These are phyloP conservation scores for Parnassius apollo DNA, from an alignment of 2,888 invertebrate species.

Conservation along the genomic window DNA sequence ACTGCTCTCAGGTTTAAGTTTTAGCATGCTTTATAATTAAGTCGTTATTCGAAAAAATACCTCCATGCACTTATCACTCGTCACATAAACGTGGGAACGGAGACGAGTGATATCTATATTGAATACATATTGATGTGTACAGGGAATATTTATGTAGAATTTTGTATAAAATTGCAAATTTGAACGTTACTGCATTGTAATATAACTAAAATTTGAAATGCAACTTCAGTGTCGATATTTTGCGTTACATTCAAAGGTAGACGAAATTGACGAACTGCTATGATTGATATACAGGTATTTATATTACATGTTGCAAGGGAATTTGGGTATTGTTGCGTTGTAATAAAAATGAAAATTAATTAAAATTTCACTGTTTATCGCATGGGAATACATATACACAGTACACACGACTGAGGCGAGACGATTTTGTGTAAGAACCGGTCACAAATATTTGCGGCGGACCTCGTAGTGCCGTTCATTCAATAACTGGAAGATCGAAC, in stretches of 20 bases:
- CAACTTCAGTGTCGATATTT: neutral
- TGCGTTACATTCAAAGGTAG: constrained; percentile 6
- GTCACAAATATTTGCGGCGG: constrained; percentile 34
- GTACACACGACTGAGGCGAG: constrained; percentile 18
- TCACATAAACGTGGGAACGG: constrained; percentile 20
- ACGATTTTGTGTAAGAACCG: constrained; percentile 29
- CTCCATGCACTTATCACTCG: neutral
- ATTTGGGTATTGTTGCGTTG: constrained; percentile 15
- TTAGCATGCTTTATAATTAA: too few species aligned
- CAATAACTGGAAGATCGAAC: constrained; percentile 25
- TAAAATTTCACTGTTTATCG: constrained; percentile 12
- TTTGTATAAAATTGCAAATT: constrained; percentile 4
- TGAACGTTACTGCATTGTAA: constrained; percentile 3
- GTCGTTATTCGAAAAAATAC: neutral
- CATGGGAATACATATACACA: constrained; percentile 16
- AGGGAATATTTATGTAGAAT: neutral
- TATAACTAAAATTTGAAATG: constrained; percentile 16
- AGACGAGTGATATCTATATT: constrained; percentile 12
- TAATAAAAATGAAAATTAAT: constrained; percentile 21
- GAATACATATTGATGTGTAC: constrained; percentile 17
- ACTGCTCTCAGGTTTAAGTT: too few species aligned
- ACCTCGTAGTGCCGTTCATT: constrained; percentile 35
- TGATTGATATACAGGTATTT: constrained; percentile 3
- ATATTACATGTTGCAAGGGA: constrained; percentile 6
- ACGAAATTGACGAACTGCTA: neutral